Evolutionary conservation across 2,888 invertebrate genomes (phyloP).

Genomic region (Drosophila stalkeri): DNA sequence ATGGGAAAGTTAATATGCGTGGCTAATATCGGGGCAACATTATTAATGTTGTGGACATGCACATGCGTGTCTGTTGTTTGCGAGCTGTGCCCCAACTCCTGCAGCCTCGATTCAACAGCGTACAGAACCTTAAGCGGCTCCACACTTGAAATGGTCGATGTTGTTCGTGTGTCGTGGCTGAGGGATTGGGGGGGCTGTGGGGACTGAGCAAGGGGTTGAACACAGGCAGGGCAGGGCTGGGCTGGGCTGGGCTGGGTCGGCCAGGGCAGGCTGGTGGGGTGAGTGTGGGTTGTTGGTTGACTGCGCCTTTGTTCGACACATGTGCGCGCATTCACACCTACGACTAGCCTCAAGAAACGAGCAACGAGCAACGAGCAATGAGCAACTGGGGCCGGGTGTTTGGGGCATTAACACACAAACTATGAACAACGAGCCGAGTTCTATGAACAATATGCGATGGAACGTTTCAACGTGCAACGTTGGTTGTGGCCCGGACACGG

Average conservation of each 20-base stretch:
- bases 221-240: background rate
- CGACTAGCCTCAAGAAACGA: slow-evolving; percentile 62
- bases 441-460: slow-evolving; percentile 27
- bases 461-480: slow-evolving; percentile 16
- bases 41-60: slow-evolving; percentile 74
- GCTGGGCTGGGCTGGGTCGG: too few relatives aligned
- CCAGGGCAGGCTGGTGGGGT: background rate
- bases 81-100: slow-evolving; percentile 5
- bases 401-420: slow-evolving; percentile 12
- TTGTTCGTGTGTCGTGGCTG: slow-evolving; percentile 19
- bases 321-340: slow-evolving; percentile 80
- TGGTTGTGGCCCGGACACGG: slow-evolving; percentile 55
- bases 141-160: slow-evolving; percentile 38
- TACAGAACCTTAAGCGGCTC: slow-evolving; percentile 31
- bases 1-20: slow-evolving; percentile 72
- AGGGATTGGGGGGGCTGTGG: background rate
- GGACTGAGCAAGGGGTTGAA: slow-evolving; percentile 5
- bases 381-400: slow-evolving; percentile 15
- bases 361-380: slow-evolving; percentile 54
- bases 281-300: slow-evolving; percentile 1
- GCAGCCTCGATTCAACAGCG: background rate
- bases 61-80: slow-evolving; percentile 56
- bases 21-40: slow-evolving; percentile 73
- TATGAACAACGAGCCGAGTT: slow-evolving; percentile 22
- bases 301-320: slow-evolving; percentile 71